These are phyloP conservation scores for Carcinoscorpius rotundicauda DNA, from an alignment of 1,140 invertebrate genomes.

Conservation along the genomic window DNA sequence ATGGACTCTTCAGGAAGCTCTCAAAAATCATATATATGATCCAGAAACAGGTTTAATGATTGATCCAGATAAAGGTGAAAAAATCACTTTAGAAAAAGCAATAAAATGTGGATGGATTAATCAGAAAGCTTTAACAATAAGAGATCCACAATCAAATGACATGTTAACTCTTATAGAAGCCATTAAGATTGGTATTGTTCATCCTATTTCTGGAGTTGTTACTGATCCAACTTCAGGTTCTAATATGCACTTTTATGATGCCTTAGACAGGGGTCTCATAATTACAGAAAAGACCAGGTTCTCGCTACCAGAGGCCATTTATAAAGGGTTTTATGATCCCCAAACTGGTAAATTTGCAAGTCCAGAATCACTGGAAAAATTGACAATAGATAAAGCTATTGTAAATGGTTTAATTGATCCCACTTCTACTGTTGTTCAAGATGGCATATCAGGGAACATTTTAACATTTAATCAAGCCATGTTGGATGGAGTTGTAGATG, in stretches of 20 bases:
- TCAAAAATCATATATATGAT: constrained; percentile 69
- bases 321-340: constrained; percentile 72
- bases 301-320: constrained; percentile 70
- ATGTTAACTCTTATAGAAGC: constrained; percentile 68
- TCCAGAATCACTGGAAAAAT: constrained; percentile 53
- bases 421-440: constrained; percentile 56
- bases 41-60: constrained; percentile 57
- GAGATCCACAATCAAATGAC: constrained; percentile 60
- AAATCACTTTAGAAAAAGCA: constrained; percentile 60
- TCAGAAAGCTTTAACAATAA: constrained; percentile 61
- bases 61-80: constrained; percentile 55
- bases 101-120: constrained; percentile 61
- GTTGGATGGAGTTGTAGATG: constrained; percentile 60
- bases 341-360: constrained; percentile 56
- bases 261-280: constrained; percentile 61
- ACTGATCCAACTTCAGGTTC: constrained; percentile 58
- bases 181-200: constrained; percentile 62
- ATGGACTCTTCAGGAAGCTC: constrained; percentile 58
- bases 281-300: constrained; percentile 65
- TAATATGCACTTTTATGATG: constrained; percentile 61
- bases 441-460: constrained; percentile 49
- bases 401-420: constrained; percentile 66
- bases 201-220: constrained; percentile 61
- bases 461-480: constrained; percentile 71
- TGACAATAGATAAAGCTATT: constrained; percentile 61